Percentiles rank a stretch among this genome's conserved stretches.
These are phyloP conservation scores for Nomada lathburiana DNA, from an alignment of 2,888 invertebrate genomes.

Conservation along the genomic window DNA sequence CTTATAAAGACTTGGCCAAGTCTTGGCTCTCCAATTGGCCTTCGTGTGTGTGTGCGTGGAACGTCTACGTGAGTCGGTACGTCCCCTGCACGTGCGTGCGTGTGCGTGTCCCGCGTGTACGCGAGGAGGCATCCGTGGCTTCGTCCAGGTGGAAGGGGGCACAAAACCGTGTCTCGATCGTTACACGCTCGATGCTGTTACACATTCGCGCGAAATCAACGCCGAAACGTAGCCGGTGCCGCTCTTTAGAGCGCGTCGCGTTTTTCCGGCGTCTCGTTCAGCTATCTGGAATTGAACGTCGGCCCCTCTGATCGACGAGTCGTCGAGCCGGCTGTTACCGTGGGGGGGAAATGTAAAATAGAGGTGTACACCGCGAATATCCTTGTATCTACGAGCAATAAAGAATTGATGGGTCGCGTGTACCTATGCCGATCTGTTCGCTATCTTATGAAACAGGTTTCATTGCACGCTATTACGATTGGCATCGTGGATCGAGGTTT, in stretches of 20 bases:
- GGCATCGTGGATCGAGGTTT: slow-evolving; percentile 27
- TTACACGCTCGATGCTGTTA: slow-evolving; percentile 78
- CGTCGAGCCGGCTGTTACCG: no score
- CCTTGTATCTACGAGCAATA: slow-evolving; percentile 3
- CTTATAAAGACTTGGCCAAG: slow-evolving; percentile 84
- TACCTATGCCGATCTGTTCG: neutral
- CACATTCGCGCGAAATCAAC: slow-evolving; percentile 69
- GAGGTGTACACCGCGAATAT: neutral
- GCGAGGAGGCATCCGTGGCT: slow-evolving; percentile 76
- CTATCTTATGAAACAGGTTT: slow-evolving; percentile 33
- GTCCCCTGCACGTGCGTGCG: slow-evolving; percentile 66
- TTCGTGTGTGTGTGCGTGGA: slow-evolving; percentile 69
- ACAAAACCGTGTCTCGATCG: slow-evolving; percentile 79
- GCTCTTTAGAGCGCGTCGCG: neutral
- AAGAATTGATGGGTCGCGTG: neutral
- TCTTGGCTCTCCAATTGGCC: slow-evolving; percentile 81
- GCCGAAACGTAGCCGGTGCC: slow-evolving; percentile 27
- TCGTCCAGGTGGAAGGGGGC: slow-evolving; percentile 77
- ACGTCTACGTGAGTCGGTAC: slow-evolving; percentile 59
- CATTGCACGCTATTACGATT: slow-evolving; percentile 28
- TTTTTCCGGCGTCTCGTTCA: neutral
- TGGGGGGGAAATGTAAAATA: no score
- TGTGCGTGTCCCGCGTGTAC: slow-evolving; percentile 68
- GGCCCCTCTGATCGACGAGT: no score
- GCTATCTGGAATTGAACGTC: neutral